Evolutionary conservation across 2,113 vertebrate species (phyloP), one percentile per base, ranked within the genome.

Genomic region (Micronycteris hirsuta): DNA sequence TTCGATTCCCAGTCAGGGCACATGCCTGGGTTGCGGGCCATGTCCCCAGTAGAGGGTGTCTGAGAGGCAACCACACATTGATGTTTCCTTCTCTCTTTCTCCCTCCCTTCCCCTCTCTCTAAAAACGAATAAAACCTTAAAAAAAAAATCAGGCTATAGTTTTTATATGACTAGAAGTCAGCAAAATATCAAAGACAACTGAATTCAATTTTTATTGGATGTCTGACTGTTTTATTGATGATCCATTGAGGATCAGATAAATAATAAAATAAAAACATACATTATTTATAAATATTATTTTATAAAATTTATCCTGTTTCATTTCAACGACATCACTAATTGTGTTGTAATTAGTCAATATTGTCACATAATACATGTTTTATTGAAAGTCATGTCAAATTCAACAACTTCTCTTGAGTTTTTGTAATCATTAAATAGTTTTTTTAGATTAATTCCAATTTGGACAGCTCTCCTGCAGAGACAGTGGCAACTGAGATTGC

Each of bases 231-330:
- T 91, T 61, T 67, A 13, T 49, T 92, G 67, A 89, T 26, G 56
- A 84, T 24, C 26, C 43, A 86, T 9, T 73, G 16, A 76, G 81
- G 31, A 80, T 96, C 19, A 8, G 33, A 77, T 88, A 87, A 78
- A 24, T 86, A 76, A 81, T 84, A 73, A 70, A 94, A 73, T 89
- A 49, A 89, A 89, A 95, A 58, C 56, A 84, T 65, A 61, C 45
- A 84, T 96, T 92, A 71, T 84, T 90, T 92, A 86, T 65, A 90
- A 91, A 47, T n/a, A 65, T 80, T 45, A 63, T 43, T 77, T 36
- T 31, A 43, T 77, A 87, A 63, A 70, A 36, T 70, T 45, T 71
- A 41, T 41, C 63, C 52, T 92, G 76, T 88, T 91, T 93, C 33
- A 67, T 76, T 82, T 77, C 16, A 9, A 33, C 65, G 74, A 38